Conservation (phyloP, 2,113 vertebrate species). For the Eubucco bourcierii region DNA sequence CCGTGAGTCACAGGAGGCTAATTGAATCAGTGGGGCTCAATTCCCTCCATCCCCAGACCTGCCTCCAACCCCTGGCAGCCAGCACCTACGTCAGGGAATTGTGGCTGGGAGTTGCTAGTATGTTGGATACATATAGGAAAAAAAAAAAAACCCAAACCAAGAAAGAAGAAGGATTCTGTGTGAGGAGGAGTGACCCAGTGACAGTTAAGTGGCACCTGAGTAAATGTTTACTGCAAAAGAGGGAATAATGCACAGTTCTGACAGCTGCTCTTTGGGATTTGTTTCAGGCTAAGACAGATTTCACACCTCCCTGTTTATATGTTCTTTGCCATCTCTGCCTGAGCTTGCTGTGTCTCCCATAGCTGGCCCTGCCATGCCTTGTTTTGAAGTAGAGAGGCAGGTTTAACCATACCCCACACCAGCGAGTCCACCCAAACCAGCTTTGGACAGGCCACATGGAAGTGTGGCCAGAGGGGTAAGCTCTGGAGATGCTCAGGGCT, state of each 20-base stretch:
- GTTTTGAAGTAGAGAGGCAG: background rate
- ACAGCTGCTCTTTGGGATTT: background rate
- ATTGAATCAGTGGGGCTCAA: conserved; percentile 45
- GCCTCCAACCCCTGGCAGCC: background rate
- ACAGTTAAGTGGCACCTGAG: background rate
- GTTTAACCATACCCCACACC: background rate
- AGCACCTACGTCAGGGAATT: background rate
- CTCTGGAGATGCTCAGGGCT: background rate
- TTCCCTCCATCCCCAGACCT: background rate
- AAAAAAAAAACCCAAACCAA: background rate
- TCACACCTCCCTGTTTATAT: background rate
- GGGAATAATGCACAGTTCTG: background rate
- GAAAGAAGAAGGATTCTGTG: background rate
- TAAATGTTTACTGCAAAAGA: background rate
- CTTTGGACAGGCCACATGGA: fast-evolving
- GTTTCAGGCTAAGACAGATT: background rate
- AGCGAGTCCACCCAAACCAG: background rate
- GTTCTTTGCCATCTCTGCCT: background rate
- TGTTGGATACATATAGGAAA: fast-evolving
- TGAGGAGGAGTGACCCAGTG: background rate
- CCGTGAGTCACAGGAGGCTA: conserved; percentile 42
- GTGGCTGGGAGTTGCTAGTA: background rate
- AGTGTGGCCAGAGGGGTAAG: background rate
- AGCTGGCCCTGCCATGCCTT: background rate
- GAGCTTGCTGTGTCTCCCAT: background rate